Evolutionary conservation across 2,113 vertebrate species (phyloP), one percentile per base, ranked within the genome.

Genomic region (Chaetorhynchus papuensis): DNA sequence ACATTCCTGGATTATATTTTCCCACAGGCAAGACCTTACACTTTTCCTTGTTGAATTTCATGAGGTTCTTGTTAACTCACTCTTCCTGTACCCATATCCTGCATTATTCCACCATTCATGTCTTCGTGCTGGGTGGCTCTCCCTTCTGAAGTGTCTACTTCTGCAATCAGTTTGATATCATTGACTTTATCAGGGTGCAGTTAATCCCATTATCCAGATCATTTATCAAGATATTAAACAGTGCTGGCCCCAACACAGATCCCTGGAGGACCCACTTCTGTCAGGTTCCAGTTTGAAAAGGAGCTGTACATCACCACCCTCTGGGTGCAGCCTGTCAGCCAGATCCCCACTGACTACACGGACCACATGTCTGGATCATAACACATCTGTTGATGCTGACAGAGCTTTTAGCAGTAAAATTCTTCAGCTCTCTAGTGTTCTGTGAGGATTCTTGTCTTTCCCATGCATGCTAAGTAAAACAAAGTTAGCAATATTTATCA

Each of bases 171-270:
- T 22, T 35, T 35, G 9, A 14, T 23, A 35, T 31, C 5, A 19
- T 13, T 47, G 31, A 15, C 11, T 45, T 69, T 47, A 42, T 42
- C 26, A 42, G 13, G 17, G 16, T 35, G 30, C 4, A 17, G 16
- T 56, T 22, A 64, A 71, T 31, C 35, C 21, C 11, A 18, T 49
- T 71, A 49, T 50, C 14, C 31, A 57, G 35, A 50, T 65, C 11
- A 27, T 3, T 64, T 57, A 15, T 23, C 31, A 64, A 80, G 57
- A 50, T 11, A 33, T 23, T 50, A 57, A 80, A 33, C 21, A 50
- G 5, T 0, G 0, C 17, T 64, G 7, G 14, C 21, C 5, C 17
- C 9, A 24, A 49, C 12, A 24, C 2, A 5, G 24, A 30, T 41
- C 35, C 30, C 24, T 57, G 24, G 7, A 24, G 4, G 23, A 42